These are phyloP conservation scores for Psilopsiagon aymara DNA, from an alignment of 2,113 vertebrate genomes.

Conservation along the genomic window DNA sequence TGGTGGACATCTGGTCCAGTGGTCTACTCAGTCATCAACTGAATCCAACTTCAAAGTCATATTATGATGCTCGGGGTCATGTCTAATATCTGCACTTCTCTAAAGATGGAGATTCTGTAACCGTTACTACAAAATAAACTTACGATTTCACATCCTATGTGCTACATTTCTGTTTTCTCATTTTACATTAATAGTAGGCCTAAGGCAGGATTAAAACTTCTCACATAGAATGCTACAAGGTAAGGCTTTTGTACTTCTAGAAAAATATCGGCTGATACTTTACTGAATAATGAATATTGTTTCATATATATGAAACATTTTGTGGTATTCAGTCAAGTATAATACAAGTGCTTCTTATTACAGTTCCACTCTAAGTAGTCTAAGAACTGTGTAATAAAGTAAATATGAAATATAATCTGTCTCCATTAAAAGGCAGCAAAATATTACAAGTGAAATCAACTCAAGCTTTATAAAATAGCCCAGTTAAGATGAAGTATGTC, in stretches of 20 bases:
- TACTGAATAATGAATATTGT: background rate
- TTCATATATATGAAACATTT: background rate
- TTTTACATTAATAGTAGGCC: background rate
- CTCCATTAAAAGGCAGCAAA: constrained; percentile 30
- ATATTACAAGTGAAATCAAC: constrained; percentile 34
- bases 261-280: background rate
- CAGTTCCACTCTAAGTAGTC: background rate
- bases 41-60: background rate
- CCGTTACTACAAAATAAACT: background rate
- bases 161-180: background rate
- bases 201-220: background rate
- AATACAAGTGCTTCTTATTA: background rate
- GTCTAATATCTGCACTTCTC: background rate
- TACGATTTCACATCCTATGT: background rate
- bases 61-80: background rate
- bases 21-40: background rate
- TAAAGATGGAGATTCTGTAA: background rate
- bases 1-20: background rate
- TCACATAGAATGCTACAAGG: background rate
- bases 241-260: background rate
- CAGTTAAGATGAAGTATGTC: constrained; percentile 14
- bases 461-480: constrained; percentile 16
- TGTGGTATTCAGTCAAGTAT: background rate
- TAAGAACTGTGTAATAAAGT: background rate
- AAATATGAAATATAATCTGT: constrained; percentile 15